Evolutionary conservation across 2,888 invertebrate genomes (phyloP), one percentile per base, ranked within the genome.

Genomic region (Agelastica alni): DNA sequence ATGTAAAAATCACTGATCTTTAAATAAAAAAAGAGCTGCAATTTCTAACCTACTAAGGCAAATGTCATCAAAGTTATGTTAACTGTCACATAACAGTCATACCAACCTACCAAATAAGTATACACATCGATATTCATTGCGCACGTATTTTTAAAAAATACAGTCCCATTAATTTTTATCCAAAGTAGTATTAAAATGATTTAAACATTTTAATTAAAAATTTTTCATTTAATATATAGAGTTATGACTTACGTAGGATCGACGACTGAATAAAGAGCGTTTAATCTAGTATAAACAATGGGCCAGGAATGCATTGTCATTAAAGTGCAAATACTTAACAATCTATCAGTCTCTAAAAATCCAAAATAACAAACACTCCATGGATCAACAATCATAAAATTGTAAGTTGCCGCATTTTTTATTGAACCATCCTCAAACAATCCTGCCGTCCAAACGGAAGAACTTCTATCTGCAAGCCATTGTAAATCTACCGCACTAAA

Each of bases 271-370:
- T 91, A 96, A 2, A 98, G 82, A 0, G 93, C 89, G 67, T 92
- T 93, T 47, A 98, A 86, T 63, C 98, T 83, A 0, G 91, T 87
- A 79, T 92, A 96, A 17, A 96, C 88, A 53, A 96, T 89, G 0
- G 97, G 95, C 99, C 99, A 99, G 2, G 96, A 92, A 70, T 95
- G 93, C 34, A 88, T 83, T 0, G 94, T 85, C 1, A 94, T 93
- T 16, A 89, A 86, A 0, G 93, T 91, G 71, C 96, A 97, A 26
- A 85, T 81, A 9, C 88, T 86, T 13, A 93, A 84, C 42, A 96
- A 86, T 52, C 89, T 85, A 57, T 88, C 89, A 14, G 90, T 84
- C 71, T 96, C 93, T 69, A 97, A 78, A 66, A 97, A 89, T 3
- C 91, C 94, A 72, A 94, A 92, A 16, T 98, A 78, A 56, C 94